phyloP scores from a whole-genome alignment of 2,797 vertebrate genomes.

The Tangara arthus region DNA sequence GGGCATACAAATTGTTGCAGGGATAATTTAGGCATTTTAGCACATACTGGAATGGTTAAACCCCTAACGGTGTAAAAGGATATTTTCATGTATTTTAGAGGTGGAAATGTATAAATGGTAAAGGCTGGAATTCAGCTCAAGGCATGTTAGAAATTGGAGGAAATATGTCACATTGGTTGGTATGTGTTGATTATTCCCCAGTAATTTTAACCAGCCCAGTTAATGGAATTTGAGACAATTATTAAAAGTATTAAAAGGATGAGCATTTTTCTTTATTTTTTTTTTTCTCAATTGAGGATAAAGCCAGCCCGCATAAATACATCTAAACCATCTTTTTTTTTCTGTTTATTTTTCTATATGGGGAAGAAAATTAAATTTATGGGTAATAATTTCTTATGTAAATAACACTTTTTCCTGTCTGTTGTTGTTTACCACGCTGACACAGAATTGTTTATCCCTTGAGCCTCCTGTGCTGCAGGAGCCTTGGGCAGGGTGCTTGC shows the following conservation, averaged over 20 bases:
- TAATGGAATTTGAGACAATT: neutral
- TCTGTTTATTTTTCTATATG: neutral
- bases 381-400: neutral
- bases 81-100: neutral
- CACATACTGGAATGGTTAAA: neutral
- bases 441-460: neutral
- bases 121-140: neutral
- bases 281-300: neutral
- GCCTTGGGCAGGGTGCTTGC: neutral
- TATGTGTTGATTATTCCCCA: neutral
- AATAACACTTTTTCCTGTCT: neutral
- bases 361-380: neutral
- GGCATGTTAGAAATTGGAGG: neutral
- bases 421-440: neutral
- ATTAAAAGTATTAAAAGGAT: neutral
- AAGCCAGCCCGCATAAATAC: neutral
- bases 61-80: neutral
- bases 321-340: neutral
- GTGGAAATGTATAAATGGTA: neutral
- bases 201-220: neutral
- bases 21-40: neutral
- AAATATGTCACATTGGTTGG: neutral
- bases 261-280: fast-evolving
- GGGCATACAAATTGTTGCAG: neutral
- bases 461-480: neutral